Base-by-base conservation (phyloP, 2,797 vertebrate species). In the Falco novaeseelandiae region DNA sequence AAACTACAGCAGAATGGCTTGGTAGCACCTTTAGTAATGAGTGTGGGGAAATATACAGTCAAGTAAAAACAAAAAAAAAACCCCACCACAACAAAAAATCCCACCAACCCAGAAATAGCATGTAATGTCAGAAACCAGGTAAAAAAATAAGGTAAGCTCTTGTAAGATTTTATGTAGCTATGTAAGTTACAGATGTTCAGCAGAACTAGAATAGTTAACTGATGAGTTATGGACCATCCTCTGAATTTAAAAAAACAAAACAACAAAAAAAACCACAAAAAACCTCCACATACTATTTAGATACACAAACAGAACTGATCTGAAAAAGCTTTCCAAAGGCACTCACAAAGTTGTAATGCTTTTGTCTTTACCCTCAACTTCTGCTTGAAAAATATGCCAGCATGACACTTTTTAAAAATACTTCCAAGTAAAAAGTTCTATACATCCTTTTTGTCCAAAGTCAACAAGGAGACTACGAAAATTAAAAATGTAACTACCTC, bases 1-100 rank as follows among this genome's bases (percentile, higher is more conserved):
- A 96, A 96, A 81, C 71, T 82, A 83, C 21, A 94, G 63, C 61
- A 88, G 91, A 89, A 38, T 38, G 77, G 54, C 63, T 96, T 63
- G 70, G 81, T 61, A 96, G 77, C 51, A 97, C 40, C 61, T 97
- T 59, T 36, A 70, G 34, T 49, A 81, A 61, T 38, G 90, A 83
- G 55, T 94, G 62, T 77, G 66, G 26, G 67, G 78, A 89, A 78
- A 90, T 29, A 57, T 17, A 95, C 5, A 94, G 80, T 73, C 76
- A 93, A 94, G 49, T 40, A 10, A 78, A 93, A 86, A 76, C 62
- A 62, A 70, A 51, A 92, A 61, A 30, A 34, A 30, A 14, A 11
- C 4, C 18, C 42, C 18, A 18, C 6, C 54, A 40, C 38, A 40
- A 40, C 38, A 30, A 40, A 72, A 71, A 62, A 42, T 15, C 40